Percentiles rank a stretch among this genome's conserved stretches.
Conservation (phyloP, 64 coral and sea anemone species). For the Montipora efflorescens region DNA sequence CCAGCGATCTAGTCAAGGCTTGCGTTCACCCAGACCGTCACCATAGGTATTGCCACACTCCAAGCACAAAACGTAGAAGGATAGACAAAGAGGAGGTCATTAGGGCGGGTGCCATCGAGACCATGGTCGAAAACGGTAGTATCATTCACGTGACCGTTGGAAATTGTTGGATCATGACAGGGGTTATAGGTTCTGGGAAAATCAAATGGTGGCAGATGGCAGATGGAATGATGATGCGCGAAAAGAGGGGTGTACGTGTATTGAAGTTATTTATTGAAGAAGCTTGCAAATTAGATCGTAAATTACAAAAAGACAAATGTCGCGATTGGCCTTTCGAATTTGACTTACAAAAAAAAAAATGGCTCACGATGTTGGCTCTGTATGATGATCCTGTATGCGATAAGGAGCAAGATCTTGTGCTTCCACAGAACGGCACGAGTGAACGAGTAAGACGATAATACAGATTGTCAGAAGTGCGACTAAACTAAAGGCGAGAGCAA, state of each 20-base stretch:
- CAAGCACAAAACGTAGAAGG: not conserved
- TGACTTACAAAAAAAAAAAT: not conserved
- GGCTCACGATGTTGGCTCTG: not conserved
- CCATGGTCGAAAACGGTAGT: not conserved
- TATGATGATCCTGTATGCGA: not conserved
- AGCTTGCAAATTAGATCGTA: not conserved
- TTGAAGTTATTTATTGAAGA: not conserved
- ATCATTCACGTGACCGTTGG: not conserved
- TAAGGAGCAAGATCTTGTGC: not conserved
- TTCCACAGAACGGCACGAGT: not conserved
- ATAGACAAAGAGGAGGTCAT: not conserved
- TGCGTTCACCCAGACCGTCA: not conserved
- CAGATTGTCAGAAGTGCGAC: not conserved
- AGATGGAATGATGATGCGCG: not conserved
- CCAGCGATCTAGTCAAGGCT: not conserved
- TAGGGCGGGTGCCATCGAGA: not conserved
- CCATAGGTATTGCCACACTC: not conserved
- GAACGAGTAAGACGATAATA: not conserved
- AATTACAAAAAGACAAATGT: not conserved
- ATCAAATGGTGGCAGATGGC: not conserved
- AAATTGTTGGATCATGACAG: not conserved
- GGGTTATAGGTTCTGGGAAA: not conserved
- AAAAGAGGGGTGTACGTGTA: not conserved
- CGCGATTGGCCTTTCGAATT: not conserved
- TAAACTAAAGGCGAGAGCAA: not conserved